These are phyloP conservation scores for Daboia siamensis DNA, from an alignment of 2,113 vertebrate species.

Conservation along the genomic window DNA sequence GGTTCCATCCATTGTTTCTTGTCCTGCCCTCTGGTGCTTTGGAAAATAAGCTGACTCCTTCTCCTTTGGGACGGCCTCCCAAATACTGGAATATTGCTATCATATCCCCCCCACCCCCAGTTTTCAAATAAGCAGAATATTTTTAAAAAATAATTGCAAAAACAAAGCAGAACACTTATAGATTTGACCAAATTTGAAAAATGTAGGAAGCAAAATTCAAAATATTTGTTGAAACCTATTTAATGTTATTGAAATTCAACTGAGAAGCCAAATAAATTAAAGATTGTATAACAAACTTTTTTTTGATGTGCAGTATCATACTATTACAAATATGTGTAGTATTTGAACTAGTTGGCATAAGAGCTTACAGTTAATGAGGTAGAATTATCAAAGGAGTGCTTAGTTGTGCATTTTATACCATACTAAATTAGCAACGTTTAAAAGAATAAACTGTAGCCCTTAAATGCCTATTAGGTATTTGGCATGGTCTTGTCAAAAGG, in stretches of 20 bases:
- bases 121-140: neutral
- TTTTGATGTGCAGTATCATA: neutral
- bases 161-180: neutral
- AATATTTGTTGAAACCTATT: neutral
- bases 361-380: slow-evolving; percentile 23
- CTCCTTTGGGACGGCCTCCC: neutral
- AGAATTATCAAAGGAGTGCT: neutral
- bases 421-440: slow-evolving; percentile 1
- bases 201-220: neutral
- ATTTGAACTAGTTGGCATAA: neutral
- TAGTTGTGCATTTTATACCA: neutral
- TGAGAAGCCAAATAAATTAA: neutral
- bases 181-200: neutral
- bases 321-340: neutral
- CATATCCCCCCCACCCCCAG: neutral
- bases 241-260: neutral
- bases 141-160: neutral
- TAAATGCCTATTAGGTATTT: slow-evolving; percentile 16
- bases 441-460: neutral
- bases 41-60: neutral
- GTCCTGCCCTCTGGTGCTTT: neutral
- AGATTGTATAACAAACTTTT: neutral
- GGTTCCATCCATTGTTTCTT: neutral
- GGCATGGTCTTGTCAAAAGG: neutral
- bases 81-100: neutral